Evolutionary conservation across 1,140 invertebrate genomes (phyloP).

Genomic region (Lutraria rhynchaena): DNA sequence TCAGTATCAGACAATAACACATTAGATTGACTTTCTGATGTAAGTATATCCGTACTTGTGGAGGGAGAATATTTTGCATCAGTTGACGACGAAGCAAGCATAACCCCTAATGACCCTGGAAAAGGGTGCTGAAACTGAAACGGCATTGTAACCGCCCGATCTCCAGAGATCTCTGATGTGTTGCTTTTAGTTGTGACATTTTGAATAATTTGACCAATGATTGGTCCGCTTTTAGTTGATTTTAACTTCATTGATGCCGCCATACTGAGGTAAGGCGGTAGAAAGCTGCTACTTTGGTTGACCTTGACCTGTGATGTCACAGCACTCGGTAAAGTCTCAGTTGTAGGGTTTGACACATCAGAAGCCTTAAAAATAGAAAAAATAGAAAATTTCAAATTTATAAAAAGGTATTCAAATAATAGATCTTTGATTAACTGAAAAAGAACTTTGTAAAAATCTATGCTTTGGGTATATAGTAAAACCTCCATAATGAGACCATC

Average conservation of each 20-base stretch:
- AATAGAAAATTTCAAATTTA: too few relatives aligned
- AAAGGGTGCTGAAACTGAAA: slow-evolving; percentile 79
- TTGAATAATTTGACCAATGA: slow-evolving; percentile 51
- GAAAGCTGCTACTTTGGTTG: slow-evolving; percentile 47
- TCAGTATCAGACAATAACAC: not conserved
- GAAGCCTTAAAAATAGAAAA: not conserved
- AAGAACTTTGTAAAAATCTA: too few relatives aligned
- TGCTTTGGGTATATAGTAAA: too few relatives aligned
- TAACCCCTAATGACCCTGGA: slow-evolving; percentile 26
- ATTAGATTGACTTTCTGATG: not conserved
- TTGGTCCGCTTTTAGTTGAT: slow-evolving; percentile 43
- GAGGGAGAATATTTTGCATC: not conserved
- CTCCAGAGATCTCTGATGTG: not conserved
- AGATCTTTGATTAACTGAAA: too few relatives aligned
- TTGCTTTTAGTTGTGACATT: slow-evolving; percentile 4
- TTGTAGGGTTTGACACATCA: not conserved
- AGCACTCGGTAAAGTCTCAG: not conserved
- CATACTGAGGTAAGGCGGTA: slow-evolving; percentile 61
- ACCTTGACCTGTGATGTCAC: not conserved
- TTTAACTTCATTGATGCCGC: slow-evolving; percentile 2
- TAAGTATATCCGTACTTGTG: not conserved
- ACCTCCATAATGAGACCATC: too few relatives aligned
- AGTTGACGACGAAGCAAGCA: slow-evolving; percentile 4
- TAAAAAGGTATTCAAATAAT: too few relatives aligned
- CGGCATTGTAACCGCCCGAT: slow-evolving; percentile 58